Evolutionary conservation across 2,888 invertebrate genomes (phyloP).

Genomic region (Drosophila multiciliata): DNA sequence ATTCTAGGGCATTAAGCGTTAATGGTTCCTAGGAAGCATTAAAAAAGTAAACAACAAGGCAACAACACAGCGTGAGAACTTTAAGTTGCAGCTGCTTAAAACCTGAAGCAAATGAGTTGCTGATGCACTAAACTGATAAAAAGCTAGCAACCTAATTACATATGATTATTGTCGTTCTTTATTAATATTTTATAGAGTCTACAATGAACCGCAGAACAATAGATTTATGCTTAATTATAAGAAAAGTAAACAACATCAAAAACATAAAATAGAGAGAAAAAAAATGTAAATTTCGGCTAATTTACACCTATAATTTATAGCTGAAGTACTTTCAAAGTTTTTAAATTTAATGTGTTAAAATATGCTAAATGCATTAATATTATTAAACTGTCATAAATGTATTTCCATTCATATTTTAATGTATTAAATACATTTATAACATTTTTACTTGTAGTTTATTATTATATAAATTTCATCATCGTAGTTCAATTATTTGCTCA

Average conservation of each 20-base stretch:
- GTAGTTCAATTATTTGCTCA: neutral
- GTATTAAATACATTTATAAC: neutral
- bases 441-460: neutral
- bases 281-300: neutral
- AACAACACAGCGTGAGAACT: slow-evolving; percentile 41
- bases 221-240: too few relatives aligned
- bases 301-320: neutral
- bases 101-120: neutral
- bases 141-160: neutral
- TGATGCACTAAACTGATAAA: neutral
- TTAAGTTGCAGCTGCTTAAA: neutral
- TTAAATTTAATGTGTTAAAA: neutral
- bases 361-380: neutral
- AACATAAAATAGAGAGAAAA: too few relatives aligned
- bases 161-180: neutral
- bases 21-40: slow-evolving; percentile 51
- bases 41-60: slow-evolving; percentile 17
- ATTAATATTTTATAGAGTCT: neutral
- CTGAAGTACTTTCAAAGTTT: neutral
- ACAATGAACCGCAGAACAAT: neutral
- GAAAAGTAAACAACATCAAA: neutral
- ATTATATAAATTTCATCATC: neutral
- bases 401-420: neutral
- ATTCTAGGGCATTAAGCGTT: slow-evolving; percentile 55
- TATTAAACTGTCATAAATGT: neutral